Conservation (phyloP, 2,113 vertebrate species). For the Spilogale gracilis region DNA sequence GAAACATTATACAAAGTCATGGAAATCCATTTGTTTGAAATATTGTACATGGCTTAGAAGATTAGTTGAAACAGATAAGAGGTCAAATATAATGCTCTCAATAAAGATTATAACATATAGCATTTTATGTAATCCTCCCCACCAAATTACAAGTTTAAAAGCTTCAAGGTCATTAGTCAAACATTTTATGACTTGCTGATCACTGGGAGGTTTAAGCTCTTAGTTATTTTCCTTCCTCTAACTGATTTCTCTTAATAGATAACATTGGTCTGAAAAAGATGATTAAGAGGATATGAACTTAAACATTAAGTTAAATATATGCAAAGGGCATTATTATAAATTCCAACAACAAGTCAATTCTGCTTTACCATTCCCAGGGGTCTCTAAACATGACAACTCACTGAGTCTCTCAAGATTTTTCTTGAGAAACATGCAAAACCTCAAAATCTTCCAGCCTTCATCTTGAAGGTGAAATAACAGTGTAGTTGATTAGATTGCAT, state of each 20-base stretch:
- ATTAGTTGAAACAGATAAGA: constrained; percentile 69
- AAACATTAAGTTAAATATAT: constrained; percentile 23
- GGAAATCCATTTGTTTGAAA: constrained; percentile 83
- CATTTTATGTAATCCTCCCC: constrained; percentile 67
- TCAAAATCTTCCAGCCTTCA: not conserved
- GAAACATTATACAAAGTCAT: constrained; percentile 84
- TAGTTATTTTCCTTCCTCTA: not conserved
- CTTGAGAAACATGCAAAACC: not conserved
- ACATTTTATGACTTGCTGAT: not conserved
- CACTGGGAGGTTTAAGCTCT: constrained; percentile 49
- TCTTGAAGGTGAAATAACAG: not conserved
- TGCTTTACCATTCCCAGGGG: not conserved
- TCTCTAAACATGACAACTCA: not conserved
- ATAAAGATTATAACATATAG: constrained; percentile 76
- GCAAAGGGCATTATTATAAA: not conserved
- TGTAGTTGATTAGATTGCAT: not conserved
- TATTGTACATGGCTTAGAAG: constrained; percentile 80
- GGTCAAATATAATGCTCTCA: constrained; percentile 83
- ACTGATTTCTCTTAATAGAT: not conserved
- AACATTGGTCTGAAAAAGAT: not conserved
- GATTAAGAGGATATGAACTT: not conserved
- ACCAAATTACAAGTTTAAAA: constrained; percentile 60
- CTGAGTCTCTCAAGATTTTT: not conserved
- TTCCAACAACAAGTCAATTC: not conserved
- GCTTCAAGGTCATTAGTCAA: constrained; percentile 72